These are phyloP conservation scores for Neomonachus schauinslandi DNA, from an alignment of 2,113 vertebrate genomes.

Conservation along the genomic window DNA sequence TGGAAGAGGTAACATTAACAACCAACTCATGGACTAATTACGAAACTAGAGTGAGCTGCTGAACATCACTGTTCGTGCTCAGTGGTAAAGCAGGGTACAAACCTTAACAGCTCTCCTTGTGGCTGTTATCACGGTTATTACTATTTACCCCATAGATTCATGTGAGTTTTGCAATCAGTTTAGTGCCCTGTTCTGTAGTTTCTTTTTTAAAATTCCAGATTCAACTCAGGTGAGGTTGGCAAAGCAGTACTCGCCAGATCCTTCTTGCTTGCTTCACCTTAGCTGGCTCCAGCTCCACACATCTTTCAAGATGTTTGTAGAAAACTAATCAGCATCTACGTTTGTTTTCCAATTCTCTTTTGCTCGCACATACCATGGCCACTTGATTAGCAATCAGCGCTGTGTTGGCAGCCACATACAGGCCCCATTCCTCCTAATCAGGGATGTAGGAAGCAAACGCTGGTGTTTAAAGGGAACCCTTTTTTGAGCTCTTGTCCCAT, in stretches of 20 bases:
- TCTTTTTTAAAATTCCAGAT: neutral
- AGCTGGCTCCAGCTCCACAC: neutral
- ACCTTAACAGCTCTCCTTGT: neutral
- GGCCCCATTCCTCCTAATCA: slow-evolving; percentile 66
- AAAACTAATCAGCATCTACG: slow-evolving; percentile 73
- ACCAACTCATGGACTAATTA: neutral
- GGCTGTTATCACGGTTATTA: neutral
- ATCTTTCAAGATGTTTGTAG: slow-evolving; percentile 71
- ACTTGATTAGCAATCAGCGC: slow-evolving; percentile 81
- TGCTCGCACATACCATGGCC: slow-evolving; percentile 52
- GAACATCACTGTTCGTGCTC: neutral
- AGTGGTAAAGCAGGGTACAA: neutral
- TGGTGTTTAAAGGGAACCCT: slow-evolving; percentile 71
- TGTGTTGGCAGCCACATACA: slow-evolving; percentile 34
- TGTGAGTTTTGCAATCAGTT: neutral
- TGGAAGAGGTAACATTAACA: neutral
- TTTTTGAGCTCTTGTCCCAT: slow-evolving; percentile 77
- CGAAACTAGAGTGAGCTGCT: neutral
- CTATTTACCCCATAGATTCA: neutral
- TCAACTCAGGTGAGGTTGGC: neutral
- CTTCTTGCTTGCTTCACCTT: slow-evolving; percentile 19
- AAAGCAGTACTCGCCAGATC: neutral
- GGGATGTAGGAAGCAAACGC: slow-evolving; percentile 61
- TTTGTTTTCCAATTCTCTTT: slow-evolving; percentile 75
- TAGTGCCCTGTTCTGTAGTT: neutral